Base-by-base conservation (phyloP, 2,797 vertebrate genomes). In the Pipistrellus kuhlii region DNA sequence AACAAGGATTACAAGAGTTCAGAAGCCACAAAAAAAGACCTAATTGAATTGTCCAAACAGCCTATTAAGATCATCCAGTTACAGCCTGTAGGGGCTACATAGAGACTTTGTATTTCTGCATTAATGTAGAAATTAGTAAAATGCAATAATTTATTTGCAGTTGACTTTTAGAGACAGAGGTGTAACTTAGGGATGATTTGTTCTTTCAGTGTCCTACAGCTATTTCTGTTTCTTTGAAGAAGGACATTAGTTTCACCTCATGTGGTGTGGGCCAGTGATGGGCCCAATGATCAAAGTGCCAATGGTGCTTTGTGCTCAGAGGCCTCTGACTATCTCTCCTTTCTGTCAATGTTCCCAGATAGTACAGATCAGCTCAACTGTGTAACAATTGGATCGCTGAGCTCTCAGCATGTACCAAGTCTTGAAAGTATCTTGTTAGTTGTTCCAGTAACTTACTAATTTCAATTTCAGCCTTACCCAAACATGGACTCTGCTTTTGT, bases 161-260 rank as follows among this genome's bases (percentile, higher is more conserved):
- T 81, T 96, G 71, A 90, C 48, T 69, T 85, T 57, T 80, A 38
- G 41, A 85, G 62, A 75, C 41, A 93, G 84, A 88, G 64, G 83
- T 88, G 20, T 51, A 57, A 94, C 57, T 90, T 87, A 66, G 35
- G 72, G 69, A 85, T 95, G 77, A 71, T 78, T 88, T 83, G 64
- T 93, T 94, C 85, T 80, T 93, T 90, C 10, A 62, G 85, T 83
- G 5, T 93, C 78, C 46, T 68, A 55, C 68, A 90, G 81, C 51
- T 96, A 92, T 95, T 95, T 93, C 69, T 91, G 82, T 93, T 85
- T 94, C 91, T 95, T 80, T 93, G 87, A 91, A 83, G 51, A 96
- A 81, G 72, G 57, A 87, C 87, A 72, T 96, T 95, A 95, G 87
- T 96, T 92, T 96, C 73, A 85, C 59, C 66, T 91, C 73, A 73